These are phyloP conservation scores for Octonoba sinensis DNA, from an alignment of 2,888 invertebrate species.

Conservation along the genomic window DNA sequence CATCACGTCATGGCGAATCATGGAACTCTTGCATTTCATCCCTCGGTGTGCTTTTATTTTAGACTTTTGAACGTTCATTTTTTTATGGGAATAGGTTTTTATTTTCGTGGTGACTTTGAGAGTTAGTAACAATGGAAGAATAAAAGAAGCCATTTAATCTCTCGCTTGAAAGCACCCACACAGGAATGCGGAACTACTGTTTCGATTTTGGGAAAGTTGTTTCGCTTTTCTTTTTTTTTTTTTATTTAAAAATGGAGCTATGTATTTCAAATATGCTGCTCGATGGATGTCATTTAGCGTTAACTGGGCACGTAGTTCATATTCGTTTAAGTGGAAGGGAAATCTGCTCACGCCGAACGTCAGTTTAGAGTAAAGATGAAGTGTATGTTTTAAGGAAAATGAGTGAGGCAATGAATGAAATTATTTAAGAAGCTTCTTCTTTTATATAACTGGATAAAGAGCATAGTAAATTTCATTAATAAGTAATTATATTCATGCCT, in stretches of 20 bases:
- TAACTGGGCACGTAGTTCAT: too few species aligned
- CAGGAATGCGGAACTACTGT: constrained; percentile 43
- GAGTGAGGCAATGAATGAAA: too few species aligned
- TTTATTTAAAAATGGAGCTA: neutral
- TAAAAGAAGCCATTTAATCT: constrained; percentile 63
- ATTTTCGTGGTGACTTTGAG: constrained; percentile 63
- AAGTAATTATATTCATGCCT: too few species aligned
- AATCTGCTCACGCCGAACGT: too few species aligned
- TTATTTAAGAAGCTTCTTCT: too few species aligned
- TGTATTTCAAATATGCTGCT: neutral
- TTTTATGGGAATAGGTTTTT: constrained; percentile 56
- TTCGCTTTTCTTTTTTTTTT: constrained; percentile 3
- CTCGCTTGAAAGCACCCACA: constrained; percentile 60
- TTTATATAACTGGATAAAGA: too few species aligned
- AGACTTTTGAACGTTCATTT: constrained; percentile 62
- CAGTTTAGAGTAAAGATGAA: too few species aligned
- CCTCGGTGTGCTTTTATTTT: constrained; percentile 53
- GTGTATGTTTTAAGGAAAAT: too few species aligned
- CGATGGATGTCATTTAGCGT: too few species aligned
- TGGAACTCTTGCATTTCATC: constrained; percentile 63
- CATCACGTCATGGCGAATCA: constrained; percentile 63
- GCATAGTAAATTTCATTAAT: too few species aligned
- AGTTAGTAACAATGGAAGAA: constrained; percentile 61
- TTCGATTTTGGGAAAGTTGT: neutral
- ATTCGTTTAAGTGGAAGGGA: too few species aligned